These are phyloP conservation scores for Mimumesa dahlbomi DNA, from an alignment of 2,888 invertebrate species.

Conservation along the genomic window DNA sequence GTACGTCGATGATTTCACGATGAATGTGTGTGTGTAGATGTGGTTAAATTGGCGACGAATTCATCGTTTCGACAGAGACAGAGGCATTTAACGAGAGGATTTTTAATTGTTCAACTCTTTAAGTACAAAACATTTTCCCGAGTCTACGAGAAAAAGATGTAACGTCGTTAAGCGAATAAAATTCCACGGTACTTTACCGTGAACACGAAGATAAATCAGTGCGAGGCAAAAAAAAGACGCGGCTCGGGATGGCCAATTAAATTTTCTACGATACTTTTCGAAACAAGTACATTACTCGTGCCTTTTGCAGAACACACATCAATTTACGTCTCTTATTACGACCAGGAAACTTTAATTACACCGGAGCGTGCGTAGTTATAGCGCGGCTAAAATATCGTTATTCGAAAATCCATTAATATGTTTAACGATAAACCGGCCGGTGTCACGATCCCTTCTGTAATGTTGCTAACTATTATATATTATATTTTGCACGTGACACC, in stretches of 20 bases:
- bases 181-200: background rate
- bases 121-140: too few species aligned
- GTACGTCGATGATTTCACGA: too few species aligned
- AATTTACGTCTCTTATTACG: constrained; percentile 10
- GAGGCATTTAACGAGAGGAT: too few species aligned
- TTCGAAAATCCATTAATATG: constrained; percentile 21
- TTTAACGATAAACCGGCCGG: constrained; percentile 4
- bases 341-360: constrained; percentile 15
- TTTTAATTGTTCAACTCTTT: too few species aligned
- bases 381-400: background rate
- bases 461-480: background rate
- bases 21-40: too few species aligned
- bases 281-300: background rate
- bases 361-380: background rate
- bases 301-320: background rate
- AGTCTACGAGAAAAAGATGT: too few species aligned
- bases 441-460: too few species aligned
- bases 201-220: constrained; percentile 12
- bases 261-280: constrained; percentile 8
- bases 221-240: background rate
- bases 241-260: constrained; percentile 16
- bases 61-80: too few species aligned
- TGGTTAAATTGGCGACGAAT: too few species aligned
- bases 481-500: background rate
- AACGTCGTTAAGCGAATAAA: too few species aligned